These are phyloP conservation scores for Nilaparvata lugens DNA, from an alignment of 1,140 invertebrate species.

Conservation along the genomic window DNA sequence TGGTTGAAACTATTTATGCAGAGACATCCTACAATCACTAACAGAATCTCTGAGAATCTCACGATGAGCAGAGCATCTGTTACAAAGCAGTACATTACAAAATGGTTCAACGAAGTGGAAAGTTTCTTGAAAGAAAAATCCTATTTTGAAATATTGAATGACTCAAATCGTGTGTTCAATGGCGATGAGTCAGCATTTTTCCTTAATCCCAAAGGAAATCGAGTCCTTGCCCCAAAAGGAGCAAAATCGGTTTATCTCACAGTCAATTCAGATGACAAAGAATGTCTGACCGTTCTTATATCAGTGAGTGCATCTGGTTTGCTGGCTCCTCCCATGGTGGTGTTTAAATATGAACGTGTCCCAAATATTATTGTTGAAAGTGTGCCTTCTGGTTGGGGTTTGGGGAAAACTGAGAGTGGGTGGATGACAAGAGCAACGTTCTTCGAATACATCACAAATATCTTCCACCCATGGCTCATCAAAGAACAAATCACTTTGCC, in stretches of 20 bases:
- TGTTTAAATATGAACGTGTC: not conserved
- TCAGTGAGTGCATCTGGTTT: conserved; percentile 7
- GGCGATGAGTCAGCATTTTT: conserved; percentile 18
- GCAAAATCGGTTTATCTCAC: conserved; percentile 2
- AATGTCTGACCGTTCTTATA: conserved; percentile 13
- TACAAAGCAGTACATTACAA: conserved; percentile 24
- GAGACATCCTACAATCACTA: conserved; percentile 22
- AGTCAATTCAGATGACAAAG: not conserved
- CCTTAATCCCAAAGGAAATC: conserved; percentile 7
- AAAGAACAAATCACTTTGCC: too few species aligned
- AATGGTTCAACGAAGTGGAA: conserved; percentile 29
- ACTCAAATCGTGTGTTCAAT: conserved; percentile 19
- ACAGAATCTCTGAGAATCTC: conserved; percentile 21
- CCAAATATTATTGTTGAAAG: conserved; percentile 1
- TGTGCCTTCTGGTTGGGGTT: too few species aligned
- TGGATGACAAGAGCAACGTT: conserved; percentile 33
- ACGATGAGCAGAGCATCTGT: conserved; percentile 24
- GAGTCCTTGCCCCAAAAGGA: conserved; percentile 9
- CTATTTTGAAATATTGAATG: conserved; percentile 17
- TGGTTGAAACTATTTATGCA: conserved; percentile 33
- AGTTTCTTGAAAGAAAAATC: conserved; percentile 24
- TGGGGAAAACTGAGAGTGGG: too few species aligned
- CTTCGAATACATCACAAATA: conserved; percentile 18
- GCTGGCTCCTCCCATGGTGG: too few species aligned
- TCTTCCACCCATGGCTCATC: too few species aligned